Percentiles rank a stretch among this genome's conserved stretches.
phyloP scores from a whole-genome alignment of 1,140 invertebrate genomes.

The Anagrus nilaparvatae region DNA sequence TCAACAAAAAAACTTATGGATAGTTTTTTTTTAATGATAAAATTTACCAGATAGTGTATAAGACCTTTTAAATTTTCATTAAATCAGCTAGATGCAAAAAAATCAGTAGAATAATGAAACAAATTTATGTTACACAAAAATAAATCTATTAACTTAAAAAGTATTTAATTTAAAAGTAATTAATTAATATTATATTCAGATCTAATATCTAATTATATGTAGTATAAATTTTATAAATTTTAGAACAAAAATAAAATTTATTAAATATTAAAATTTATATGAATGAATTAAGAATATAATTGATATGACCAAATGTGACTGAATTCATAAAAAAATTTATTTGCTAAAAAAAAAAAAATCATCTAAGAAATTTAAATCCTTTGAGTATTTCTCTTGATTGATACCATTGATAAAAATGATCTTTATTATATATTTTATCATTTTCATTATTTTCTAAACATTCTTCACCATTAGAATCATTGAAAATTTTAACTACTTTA shows the following conservation, averaged over 20 bases:
- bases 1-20: no score
- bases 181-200: background rate
- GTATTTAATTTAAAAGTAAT: conserved; percentile 7
- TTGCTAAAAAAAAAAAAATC: no score
- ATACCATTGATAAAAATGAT: conserved; percentile 30
- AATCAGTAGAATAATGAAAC: no score
- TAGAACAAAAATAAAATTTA: background rate
- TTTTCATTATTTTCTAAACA: conserved; percentile 9
- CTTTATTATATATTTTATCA: conserved; percentile 10
- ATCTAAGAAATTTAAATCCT: conserved; percentile 34
- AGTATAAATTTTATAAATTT: background rate
- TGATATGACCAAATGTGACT: no score
- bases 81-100: no score
- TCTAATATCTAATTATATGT: background rate
- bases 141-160: no score
- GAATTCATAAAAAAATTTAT: conserved; percentile 9
- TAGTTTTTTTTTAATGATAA: no score
- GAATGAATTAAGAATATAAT: conserved; percentile 7
- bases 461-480: conserved; percentile 21
- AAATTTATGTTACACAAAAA: no score
- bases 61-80: no score
- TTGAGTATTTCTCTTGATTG: conserved; percentile 35
- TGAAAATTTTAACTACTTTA: conserved; percentile 27
- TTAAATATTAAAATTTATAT: background rate
- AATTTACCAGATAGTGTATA: no score